Evolutionary conservation across 2,888 invertebrate species (phyloP).

Genomic region (Drosophila leonis): DNA sequence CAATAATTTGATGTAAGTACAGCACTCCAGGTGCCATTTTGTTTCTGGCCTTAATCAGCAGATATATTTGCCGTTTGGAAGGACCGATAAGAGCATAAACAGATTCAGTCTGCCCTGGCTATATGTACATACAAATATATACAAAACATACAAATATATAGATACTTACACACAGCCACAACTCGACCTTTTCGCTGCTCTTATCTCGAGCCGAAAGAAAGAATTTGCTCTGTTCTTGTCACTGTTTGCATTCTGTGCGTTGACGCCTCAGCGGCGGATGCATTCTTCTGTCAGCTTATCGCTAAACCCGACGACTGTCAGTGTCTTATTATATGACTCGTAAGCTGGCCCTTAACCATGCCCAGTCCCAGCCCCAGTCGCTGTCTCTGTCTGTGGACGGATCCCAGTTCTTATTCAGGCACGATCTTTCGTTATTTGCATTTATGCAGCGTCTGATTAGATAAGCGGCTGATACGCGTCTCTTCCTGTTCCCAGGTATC

Average conservation of each 20-base stretch:
- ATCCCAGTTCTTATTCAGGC: slow-evolving; percentile 43
- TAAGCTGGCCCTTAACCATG: slow-evolving; percentile 10
- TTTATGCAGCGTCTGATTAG: slow-evolving; percentile 80
- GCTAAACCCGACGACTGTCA: slow-evolving; percentile 45
- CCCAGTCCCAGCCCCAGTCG: slow-evolving; percentile 12
- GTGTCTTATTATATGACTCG: slow-evolving; percentile 61
- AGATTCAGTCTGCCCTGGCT: slow-evolving; percentile 63
- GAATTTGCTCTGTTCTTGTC: slow-evolving; percentile 79
- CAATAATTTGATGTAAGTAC: slow-evolving; percentile 59
- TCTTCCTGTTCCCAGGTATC: slow-evolving; percentile 76
- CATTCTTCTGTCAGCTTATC: slow-evolving; percentile 69
- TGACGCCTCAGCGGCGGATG: slow-evolving; percentile 67
- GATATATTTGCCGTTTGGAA: slow-evolving; percentile 51
- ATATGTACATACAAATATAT: slow-evolving; percentile 38
- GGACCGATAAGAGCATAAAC: slow-evolving; percentile 61
- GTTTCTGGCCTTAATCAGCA: slow-evolving; percentile 63
- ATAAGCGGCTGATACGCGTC: slow-evolving; percentile 75
- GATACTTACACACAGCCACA: slow-evolving; percentile 39
- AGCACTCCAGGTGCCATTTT: slow-evolving; percentile 61
- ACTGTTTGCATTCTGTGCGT: slow-evolving; percentile 62
- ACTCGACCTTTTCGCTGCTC: slow-evolving; percentile 52
- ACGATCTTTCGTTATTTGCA: slow-evolving; percentile 81
- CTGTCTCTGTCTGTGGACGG: slow-evolving; percentile 16
- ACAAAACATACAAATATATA: slow-evolving; percentile 45
- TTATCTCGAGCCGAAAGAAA: slow-evolving; percentile 56